Conservation (phyloP, 2,888 invertebrate species). For the Platycnemis pennipes region DNA sequence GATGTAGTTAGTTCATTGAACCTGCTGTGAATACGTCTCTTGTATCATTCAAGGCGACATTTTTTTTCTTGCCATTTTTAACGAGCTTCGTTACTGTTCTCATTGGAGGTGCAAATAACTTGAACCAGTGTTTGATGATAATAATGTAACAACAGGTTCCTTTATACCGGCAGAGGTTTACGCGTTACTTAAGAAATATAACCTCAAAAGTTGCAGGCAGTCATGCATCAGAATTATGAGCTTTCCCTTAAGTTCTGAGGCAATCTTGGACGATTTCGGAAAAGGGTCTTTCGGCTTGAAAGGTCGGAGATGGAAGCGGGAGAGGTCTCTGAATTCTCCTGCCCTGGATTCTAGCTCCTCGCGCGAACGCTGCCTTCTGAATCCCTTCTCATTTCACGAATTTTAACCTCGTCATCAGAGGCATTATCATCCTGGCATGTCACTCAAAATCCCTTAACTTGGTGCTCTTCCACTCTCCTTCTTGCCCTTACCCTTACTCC, state of each 20-base stretch:
- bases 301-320: neutral
- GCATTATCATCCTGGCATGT: slow-evolving; percentile 55
- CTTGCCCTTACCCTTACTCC: neutral
- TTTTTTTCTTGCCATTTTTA: too few relatives aligned
- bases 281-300: neutral
- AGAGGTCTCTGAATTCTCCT: neutral
- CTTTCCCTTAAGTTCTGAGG: neutral
- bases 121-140: too few relatives aligned
- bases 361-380: neutral
- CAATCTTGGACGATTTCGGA: neutral
- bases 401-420: slow-evolving; percentile 61
- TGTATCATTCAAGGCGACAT: too few relatives aligned
- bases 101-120: too few relatives aligned
- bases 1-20: too few relatives aligned
- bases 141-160: too few relatives aligned
- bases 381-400: slow-evolving; percentile 49
- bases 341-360: neutral
- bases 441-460: slow-evolving; percentile 62
- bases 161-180: neutral
- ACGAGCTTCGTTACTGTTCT: too few relatives aligned
- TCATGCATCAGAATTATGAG: neutral
- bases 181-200: neutral
- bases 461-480: neutral
- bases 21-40: too few relatives aligned
- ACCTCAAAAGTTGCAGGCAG: neutral